Evolutionary conservation across 2,888 invertebrate species (phyloP).

Genomic region (Tillus elongatus): DNA sequence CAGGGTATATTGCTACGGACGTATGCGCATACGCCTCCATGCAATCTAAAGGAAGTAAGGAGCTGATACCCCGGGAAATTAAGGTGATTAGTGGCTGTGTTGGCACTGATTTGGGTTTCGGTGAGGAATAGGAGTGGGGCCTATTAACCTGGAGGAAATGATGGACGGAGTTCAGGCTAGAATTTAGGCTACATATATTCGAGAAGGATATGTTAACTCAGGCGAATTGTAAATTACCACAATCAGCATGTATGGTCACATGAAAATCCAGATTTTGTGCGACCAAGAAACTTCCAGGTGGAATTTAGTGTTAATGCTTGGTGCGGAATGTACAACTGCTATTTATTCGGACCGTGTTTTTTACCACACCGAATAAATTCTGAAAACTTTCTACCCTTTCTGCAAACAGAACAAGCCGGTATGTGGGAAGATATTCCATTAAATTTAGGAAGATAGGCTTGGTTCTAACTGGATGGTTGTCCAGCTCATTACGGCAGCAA

Average conservation of each 20-base stretch:
- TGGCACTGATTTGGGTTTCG: too few species aligned
- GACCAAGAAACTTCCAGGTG: neutral
- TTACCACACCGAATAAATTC: neutral
- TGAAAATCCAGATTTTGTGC: neutral
- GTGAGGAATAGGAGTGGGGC: too few species aligned
- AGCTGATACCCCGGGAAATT: too few species aligned
- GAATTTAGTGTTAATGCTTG: slow-evolving; percentile 1
- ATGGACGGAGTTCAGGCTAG: too few species aligned
- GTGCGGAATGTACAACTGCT: neutral
- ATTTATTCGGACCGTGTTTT: neutral
- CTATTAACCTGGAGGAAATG: too few species aligned
- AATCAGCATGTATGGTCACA: slow-evolving; percentile 2
- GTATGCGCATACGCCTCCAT: too few species aligned
- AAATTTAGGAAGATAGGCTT: neutral
- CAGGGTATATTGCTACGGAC: too few species aligned
- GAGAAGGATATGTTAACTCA: too few species aligned
- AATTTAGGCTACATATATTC: too few species aligned
- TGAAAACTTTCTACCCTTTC: neutral
- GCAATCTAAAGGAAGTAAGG: too few species aligned
- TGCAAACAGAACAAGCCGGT: neutral
- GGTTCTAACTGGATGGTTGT: neutral
- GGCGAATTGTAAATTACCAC: neutral
- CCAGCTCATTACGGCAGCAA: neutral
- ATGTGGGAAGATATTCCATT: slow-evolving; percentile 1
- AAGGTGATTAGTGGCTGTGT: too few species aligned